Base-by-base conservation (phyloP, 2,797 vertebrate species). In the Acipenser oxyrinchus region DNA sequence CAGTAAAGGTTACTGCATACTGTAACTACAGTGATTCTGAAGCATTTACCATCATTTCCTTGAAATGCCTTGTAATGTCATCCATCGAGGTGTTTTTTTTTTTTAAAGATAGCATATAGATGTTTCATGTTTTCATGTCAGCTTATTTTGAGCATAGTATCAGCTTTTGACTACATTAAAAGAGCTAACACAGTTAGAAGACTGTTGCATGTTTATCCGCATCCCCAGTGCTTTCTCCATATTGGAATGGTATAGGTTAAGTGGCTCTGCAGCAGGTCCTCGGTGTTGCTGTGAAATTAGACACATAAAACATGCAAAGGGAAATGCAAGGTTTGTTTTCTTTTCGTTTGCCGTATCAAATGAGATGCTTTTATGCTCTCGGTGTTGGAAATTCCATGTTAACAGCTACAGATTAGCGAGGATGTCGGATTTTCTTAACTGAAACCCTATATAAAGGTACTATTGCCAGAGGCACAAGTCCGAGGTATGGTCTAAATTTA, bases 401-500 rank as follows among this genome's bases (percentile, higher is more conserved):
- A 84, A 83, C 71, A 71, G 80, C 79, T 85, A 74, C 76, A 78
- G 83, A 83, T 84, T 83, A 84, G 77, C 81, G 83, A 83, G 78
- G 78, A 81, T 85, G 75, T 69, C 77, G 77, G 69, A 69, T 64
- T 82, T 82, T 82, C 76, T 86, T 87, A 84, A 85, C 78, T 75
- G 79, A 84, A 72, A 73, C 82, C 78, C 80, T 88, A 79, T 87
- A 82, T 80, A 88, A 86, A 83, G 79, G 80, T 82, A 73, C 79
- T 75, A 61, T 84, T 78, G 77, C 79, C 80, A 80, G 78, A 76
- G 78, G 82, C 86, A 86, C 77, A 75, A 63, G 72, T 84, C 82
- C 74, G 81, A 86, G 84, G 89, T 88, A 85, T 87, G 86, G 83
- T 91, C 87, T 90, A 86, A 84, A 88, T 94, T 92, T 92, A 89